Evolutionary conservation across 2,113 vertebrate genomes (phyloP), one percentile per base, ranked within the genome.

Genomic region (Scomber japonicus): DNA sequence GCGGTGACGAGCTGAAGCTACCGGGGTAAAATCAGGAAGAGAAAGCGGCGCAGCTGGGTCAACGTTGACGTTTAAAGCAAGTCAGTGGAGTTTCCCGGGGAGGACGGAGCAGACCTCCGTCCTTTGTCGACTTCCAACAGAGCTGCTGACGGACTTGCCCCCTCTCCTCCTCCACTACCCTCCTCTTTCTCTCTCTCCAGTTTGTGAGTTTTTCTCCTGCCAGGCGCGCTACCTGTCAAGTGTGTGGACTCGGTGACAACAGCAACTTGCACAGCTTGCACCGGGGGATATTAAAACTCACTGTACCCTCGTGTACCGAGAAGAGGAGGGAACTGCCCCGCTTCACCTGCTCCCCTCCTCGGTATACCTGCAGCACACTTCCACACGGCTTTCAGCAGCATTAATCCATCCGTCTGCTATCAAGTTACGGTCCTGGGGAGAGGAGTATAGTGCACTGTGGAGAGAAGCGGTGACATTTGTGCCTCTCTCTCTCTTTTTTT

Each of bases 1-100:
- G 97, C 97, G 96, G 94, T 95, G 92, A 86, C 86, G 91, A 94
- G 93, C 92, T 78, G 90, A 93, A 80, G 92, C 90, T 84, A 91
- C 88, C 65, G 89, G 89, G 91, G 89, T 71, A 24, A 73, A 88
- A 95, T 91, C 93, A 96, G 95, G 96, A 96, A 96, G 95, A 92
- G 92, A 93, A 89, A 77, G 85, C 80, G 49, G 89, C 91, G 78
- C 89, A 56, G 77, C 92, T 85, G 75, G 88, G 67, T 87, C 78
- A 89, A 79, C 69, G 77, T n/a, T 71, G 67, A 83, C 90, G 76
- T 86, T 84, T 83, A 51, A 27, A 62, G 44, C 70, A 44, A 78
- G 85, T 83, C 63, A 46, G 81, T 48, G 72, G 87, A 91, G 85
- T 90, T 90, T 24, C 16, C 27, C 30, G 46, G 61, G 60, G 65